A percentile compares a stretch with the other conserved stretches of the same genome.
phyloP scores from a whole-genome alignment of 2,113 vertebrate species.

The Mus pahari region DNA sequence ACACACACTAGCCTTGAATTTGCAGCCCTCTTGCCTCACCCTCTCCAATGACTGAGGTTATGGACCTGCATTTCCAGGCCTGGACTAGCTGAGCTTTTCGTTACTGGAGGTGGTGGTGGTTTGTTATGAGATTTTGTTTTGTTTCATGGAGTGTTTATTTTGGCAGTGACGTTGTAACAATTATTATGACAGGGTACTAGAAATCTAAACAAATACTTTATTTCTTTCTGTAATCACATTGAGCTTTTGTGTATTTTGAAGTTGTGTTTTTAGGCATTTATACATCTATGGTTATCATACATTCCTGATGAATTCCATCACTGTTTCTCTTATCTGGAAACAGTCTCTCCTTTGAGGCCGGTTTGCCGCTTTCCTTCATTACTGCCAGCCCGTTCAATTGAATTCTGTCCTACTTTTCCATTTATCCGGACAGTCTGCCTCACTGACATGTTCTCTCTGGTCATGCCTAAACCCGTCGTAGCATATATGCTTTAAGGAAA shows the following conservation, averaged over 20 bases:
- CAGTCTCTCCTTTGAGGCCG: not conserved
- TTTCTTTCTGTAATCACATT: not conserved
- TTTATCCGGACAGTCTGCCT: not conserved
- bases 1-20: not conserved
- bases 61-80: not conserved
- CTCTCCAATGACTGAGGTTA: not conserved
- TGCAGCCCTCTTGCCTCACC: not conserved
- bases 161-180: not conserved
- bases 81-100: not conserved
- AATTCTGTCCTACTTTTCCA: not conserved
- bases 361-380: not conserved
- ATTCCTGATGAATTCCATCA: not conserved
- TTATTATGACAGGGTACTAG: not conserved
- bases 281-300: not conserved
- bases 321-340: not conserved
- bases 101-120: not conserved
- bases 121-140: not conserved
- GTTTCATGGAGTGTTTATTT: not conserved
- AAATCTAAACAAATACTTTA: not conserved
- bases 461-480: not conserved
- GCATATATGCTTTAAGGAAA: not conserved
- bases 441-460: not conserved
- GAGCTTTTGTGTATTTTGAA: not conserved
- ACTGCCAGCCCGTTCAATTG: not conserved
- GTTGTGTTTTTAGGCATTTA: not conserved